Percentiles rank a stretch among this genome's conserved stretches.
Conservation (phyloP, 2,797 vertebrate species). For the Phrynocephalus forsythii region DNA sequence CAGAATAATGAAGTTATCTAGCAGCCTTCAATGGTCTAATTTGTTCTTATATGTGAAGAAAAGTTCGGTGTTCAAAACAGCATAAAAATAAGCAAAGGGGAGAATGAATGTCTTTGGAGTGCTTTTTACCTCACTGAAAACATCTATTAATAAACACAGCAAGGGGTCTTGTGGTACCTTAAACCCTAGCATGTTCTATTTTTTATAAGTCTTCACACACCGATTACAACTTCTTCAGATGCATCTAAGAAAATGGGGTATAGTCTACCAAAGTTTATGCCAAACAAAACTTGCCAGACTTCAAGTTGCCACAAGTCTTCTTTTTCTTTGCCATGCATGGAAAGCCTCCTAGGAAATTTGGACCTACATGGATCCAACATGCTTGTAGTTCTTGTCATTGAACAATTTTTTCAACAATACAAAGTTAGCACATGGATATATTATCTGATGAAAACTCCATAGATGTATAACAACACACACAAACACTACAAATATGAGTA, state of each 20-base stretch:
- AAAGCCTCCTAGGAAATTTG: neutral
- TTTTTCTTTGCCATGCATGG: too few species aligned
- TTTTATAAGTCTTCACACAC: too few species aligned
- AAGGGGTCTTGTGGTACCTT: neutral
- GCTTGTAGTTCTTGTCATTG: neutral
- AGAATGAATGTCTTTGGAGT: too few species aligned
- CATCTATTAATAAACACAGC: neutral
- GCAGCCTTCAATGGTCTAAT: constrained; percentile 57
- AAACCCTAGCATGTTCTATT: too few species aligned
- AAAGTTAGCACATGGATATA: neutral
- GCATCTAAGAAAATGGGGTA: too few species aligned
- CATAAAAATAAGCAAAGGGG: constrained; percentile 39
- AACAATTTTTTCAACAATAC: neutral
- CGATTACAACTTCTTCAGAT: too few species aligned
- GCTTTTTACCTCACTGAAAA: too few species aligned
- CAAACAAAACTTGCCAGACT: neutral
- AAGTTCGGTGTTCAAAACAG: neutral
- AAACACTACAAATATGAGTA: constrained; percentile 20
- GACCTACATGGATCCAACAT: neutral
- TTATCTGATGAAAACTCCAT: constrained; percentile 5
- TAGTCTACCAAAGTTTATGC: neutral
- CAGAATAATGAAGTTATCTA: constrained; percentile 66
- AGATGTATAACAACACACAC: constrained; percentile 21
- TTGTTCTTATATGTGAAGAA: constrained; percentile 44
- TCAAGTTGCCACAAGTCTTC: too few species aligned